A percentile compares a stretch with the other conserved stretches of the same genome.
phyloP scores from a whole-genome alignment of 2,888 invertebrate species.

The Caenorhabditis wallacei region DNA sequence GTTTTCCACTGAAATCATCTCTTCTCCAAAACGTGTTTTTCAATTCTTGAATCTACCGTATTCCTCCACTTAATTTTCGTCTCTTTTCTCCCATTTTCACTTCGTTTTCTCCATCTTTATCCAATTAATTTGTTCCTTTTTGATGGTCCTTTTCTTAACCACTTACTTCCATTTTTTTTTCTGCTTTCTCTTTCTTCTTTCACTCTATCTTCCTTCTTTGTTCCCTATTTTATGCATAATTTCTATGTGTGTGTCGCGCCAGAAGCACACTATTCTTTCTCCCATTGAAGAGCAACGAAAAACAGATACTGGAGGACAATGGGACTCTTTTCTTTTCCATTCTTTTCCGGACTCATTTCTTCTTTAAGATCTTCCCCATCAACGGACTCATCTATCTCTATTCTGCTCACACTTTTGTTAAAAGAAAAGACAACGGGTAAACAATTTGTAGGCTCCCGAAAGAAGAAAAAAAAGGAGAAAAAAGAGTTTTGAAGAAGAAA shows the following conservation, averaged over 20 bases:
- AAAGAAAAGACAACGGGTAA: constrained; percentile 15
- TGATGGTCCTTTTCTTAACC: constrained; percentile 22
- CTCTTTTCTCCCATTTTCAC: background rate
- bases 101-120: constrained; percentile 7
- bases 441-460: constrained; percentile 39
- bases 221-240: constrained; percentile 59
- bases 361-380: constrained; percentile 18
- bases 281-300: constrained; percentile 34
- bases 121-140: constrained; percentile 49
- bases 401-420: constrained; percentile 37
- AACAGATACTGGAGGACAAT: constrained; percentile 54
- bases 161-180: constrained; percentile 24
- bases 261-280: constrained; percentile 20
- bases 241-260: constrained; percentile 14
- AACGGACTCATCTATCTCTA: constrained; percentile 39
- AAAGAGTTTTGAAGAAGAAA: constrained; percentile 35
- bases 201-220: constrained; percentile 23
- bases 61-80: background rate
- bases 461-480: constrained; percentile 10
- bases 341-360: constrained; percentile 23
- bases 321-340: constrained; percentile 38
- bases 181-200: constrained; percentile 15
- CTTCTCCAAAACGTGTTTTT: background rate
- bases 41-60: constrained; percentile 24
- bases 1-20: too few relatives aligned